A percentile compares a stretch with the other conserved stretches of the same genome.
Evolutionary conservation across 2,113 vertebrate species (phyloP).

Genomic region (Podarcis raffonei): DNA sequence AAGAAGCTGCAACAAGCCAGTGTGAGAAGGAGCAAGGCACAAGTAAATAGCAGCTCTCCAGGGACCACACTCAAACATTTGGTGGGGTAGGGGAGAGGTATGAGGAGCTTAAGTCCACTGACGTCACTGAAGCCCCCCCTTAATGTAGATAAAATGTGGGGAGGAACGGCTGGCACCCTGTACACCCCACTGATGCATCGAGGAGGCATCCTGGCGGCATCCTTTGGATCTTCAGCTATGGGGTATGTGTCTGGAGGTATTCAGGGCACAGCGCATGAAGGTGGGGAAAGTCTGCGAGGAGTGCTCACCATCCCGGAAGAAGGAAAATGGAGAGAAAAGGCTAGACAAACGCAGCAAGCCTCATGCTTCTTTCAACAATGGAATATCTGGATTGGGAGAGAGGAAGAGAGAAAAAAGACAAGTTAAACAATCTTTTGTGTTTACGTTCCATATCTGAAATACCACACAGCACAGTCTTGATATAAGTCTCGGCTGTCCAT

Average conservation of each 20-base stretch:
- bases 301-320: constrained; percentile 65
- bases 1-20: constrained; percentile 67
- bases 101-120: constrained; percentile 63
- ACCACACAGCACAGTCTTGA: neutral
- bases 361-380: constrained; percentile 98
- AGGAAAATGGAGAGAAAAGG: constrained; percentile 61
- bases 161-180: constrained; percentile 58
- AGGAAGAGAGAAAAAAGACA: constrained; percentile 22
- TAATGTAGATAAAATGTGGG: constrained; percentile 60
- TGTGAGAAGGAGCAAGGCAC: constrained; percentile 77
- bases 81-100: constrained; percentile 56
- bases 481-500: neutral
- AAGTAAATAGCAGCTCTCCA: constrained; percentile 73
- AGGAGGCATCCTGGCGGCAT: constrained; percentile 69
- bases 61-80: constrained; percentile 65
- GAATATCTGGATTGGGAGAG: constrained; percentile 85
- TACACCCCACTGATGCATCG: constrained; percentile 66
- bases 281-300: constrained; percentile 65
- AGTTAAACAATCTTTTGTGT: constrained; percentile 33
- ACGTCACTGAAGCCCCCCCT: constrained; percentile 64
- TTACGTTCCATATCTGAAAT: neutral
- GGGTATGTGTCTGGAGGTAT: constrained; percentile 66
- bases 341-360: constrained; percentile 63
- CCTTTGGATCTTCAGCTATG: constrained; percentile 76
- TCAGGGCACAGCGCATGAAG: constrained; percentile 50